phyloP scores from a whole-genome alignment of 2,888 invertebrate genomes.

The Archips xylosteana region DNA sequence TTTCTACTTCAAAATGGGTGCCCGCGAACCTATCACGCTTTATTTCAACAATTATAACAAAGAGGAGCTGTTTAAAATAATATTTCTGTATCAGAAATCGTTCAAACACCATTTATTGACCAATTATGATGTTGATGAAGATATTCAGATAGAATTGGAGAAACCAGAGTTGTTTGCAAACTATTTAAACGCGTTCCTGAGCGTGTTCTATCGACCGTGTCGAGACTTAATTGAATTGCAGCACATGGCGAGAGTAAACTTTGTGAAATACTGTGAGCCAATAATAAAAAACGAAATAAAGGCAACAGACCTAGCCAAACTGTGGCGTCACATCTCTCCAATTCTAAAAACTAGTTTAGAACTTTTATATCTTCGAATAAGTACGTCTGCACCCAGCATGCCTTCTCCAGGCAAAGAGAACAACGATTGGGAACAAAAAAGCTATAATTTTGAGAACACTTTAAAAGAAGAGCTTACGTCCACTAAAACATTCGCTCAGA shows the following conservation, averaged over 20 bases:
- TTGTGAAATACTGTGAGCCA: constrained; percentile 92
- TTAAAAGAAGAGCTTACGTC: constrained; percentile 77
- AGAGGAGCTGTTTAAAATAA: constrained; percentile 86
- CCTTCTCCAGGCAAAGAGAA: constrained; percentile 73
- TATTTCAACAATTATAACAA: constrained; percentile 93
- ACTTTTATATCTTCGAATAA: constrained; percentile 90
- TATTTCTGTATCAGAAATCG: constrained; percentile 69
- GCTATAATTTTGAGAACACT: constrained; percentile 66
- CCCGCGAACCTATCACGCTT: constrained; percentile 89
- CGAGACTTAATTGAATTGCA: constrained; percentile 93
- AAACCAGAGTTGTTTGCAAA: constrained; percentile 88
- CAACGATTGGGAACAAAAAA: constrained; percentile 49
- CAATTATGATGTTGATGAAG: constrained; percentile 59
- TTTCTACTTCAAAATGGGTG: constrained; percentile 89
- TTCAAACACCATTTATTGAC: constrained; percentile 66
- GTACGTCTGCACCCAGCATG: constrained; percentile 58
- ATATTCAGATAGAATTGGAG: constrained; percentile 64
- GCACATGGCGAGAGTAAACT: constrained; percentile 92
- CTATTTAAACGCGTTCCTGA: constrained; percentile 93
- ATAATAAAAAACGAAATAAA: constrained; percentile 88
- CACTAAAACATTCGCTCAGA: constrained; percentile 86
- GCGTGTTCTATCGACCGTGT: constrained; percentile 94
- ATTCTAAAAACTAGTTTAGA: constrained; percentile 91
- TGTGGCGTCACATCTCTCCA: constrained; percentile 93
- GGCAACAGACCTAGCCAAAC: constrained; percentile 87